These are phyloP conservation scores for Wiebesia pumilae DNA, from an alignment of 1,140 invertebrate species.

Conservation along the genomic window DNA sequence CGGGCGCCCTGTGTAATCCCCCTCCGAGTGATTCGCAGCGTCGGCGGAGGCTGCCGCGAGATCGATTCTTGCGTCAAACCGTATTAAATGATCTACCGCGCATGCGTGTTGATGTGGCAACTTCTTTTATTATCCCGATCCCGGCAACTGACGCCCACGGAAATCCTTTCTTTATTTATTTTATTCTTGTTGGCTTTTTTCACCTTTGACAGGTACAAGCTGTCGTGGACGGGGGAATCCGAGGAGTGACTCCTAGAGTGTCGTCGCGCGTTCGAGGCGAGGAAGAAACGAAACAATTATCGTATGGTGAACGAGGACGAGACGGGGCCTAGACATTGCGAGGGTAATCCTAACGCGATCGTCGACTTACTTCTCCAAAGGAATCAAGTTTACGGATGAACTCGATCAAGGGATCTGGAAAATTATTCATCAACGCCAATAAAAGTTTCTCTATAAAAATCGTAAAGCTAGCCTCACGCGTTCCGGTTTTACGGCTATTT, in stretches of 20 bases:
- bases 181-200: not conserved
- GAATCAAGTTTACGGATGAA: not conserved
- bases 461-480: too few species aligned
- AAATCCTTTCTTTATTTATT: not conserved
- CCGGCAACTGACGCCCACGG: not conserved
- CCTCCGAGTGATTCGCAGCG: not conserved
- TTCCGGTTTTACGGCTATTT: too few species aligned
- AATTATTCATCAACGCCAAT: not conserved
- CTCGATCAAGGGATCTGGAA: not conserved
- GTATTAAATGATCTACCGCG: constrained; percentile 44
- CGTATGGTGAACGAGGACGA: not conserved
- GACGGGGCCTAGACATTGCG: too few species aligned
- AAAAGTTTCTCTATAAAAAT: not conserved
- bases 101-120: not conserved
- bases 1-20: not conserved
- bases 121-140: constrained; percentile 1
- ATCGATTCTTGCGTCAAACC: constrained; percentile 39
- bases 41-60: not conserved
- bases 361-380: not conserved
- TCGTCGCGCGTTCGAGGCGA: not conserved
- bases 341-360: not conserved
- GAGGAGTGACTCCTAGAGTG: not conserved
- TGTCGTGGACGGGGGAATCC: not conserved
- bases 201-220: not conserved
- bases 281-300: not conserved